phyloP scores from a whole-genome alignment of 2,113 vertebrate species.

The Ciconia stormi region DNA sequence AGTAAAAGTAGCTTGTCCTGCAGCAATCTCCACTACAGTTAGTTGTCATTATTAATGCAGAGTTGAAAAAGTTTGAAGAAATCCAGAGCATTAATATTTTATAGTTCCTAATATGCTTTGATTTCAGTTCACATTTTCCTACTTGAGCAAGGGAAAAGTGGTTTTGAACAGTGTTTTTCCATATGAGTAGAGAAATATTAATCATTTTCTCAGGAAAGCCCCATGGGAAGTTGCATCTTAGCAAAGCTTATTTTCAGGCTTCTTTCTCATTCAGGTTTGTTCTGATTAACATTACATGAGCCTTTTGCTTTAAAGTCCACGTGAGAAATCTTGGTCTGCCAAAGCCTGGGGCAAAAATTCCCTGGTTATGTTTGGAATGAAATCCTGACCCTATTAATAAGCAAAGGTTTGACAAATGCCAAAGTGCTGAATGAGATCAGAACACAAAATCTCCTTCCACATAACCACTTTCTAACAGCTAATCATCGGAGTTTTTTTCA shows the following conservation, averaged over 20 bases:
- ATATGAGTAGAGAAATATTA: not conserved
- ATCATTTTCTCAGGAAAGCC: not conserved
- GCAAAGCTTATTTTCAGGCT: not conserved
- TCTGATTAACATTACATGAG: slow-evolving; percentile 1
- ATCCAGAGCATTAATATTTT: slow-evolving; percentile 26
- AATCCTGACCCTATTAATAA: not conserved
- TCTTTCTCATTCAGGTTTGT: not conserved
- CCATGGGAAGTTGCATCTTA: not conserved
- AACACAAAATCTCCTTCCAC: not conserved
- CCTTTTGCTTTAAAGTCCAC: not conserved
- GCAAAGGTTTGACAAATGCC: not conserved
- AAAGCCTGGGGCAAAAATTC: not conserved
- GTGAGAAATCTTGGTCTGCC: not conserved
- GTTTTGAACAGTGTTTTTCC: slow-evolving; percentile 13
- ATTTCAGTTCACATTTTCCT: not conserved
- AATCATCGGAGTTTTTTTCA: not conserved
- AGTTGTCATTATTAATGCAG: slow-evolving; percentile 25
- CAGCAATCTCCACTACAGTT: not conserved
- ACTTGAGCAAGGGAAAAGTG: not conserved
- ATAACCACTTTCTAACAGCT: not conserved
- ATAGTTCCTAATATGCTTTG: not conserved
- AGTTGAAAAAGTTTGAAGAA: not conserved
- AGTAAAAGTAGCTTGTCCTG: not conserved
- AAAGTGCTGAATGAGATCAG: not conserved
- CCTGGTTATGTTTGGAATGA: not conserved